Evolutionary conservation across 2,797 vertebrate species (phyloP).

Genomic region (Acanthiza pusilla): DNA sequence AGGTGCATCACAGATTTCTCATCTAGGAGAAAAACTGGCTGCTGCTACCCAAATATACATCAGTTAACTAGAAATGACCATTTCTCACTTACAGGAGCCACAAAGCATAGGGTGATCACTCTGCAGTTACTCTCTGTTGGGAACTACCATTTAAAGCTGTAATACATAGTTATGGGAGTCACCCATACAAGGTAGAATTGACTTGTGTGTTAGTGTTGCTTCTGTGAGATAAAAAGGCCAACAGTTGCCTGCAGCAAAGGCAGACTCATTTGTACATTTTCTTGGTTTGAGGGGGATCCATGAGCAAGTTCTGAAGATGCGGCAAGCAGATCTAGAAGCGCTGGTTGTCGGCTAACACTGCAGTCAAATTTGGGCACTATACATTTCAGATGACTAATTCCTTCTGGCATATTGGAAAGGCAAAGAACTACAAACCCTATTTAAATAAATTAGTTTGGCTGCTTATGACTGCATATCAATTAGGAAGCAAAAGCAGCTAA

Average conservation of each 20-base stretch:
- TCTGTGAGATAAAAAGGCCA: not conserved
- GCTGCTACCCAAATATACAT: not conserved
- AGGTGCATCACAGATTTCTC: not conserved
- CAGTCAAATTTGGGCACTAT: not conserved
- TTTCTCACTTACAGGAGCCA: not conserved
- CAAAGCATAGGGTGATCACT: not conserved
- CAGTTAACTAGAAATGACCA: not conserved
- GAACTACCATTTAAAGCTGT: not conserved
- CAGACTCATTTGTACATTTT: not conserved
- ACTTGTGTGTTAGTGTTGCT: not conserved
- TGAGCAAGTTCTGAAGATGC: not conserved
- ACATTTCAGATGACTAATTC: not conserved
- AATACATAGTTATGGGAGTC: not conserved
- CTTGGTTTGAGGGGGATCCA: not conserved
- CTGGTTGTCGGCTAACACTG: not conserved
- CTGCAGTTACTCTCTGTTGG: not conserved
- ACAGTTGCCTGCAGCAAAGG: not conserved
- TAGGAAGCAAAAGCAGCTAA: not conserved
- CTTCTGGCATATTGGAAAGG: not conserved
- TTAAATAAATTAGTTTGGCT: not conserved
- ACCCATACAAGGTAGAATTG: not conserved
- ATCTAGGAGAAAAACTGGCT: not conserved
- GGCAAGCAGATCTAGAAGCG: not conserved
- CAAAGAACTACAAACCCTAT: not conserved
- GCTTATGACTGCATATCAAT: not conserved